These are phyloP conservation scores for Oriolus oriolus DNA, from an alignment of 2,113 vertebrate species.

Conservation along the genomic window DNA sequence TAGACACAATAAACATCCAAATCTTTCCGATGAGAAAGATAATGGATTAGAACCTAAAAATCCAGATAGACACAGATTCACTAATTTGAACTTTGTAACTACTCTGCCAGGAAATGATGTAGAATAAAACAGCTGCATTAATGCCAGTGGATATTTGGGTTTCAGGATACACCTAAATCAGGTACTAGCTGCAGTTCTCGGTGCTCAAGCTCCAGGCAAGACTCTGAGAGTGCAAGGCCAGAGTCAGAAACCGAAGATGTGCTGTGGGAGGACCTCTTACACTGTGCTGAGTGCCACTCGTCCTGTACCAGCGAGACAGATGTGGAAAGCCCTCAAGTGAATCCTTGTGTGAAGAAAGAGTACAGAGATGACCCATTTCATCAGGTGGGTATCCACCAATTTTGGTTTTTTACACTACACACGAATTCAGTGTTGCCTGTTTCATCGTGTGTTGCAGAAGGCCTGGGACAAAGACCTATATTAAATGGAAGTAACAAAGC, in stretches of 20 bases:
- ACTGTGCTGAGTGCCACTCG: conserved; percentile 92
- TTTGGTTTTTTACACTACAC: background rate
- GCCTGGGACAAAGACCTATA: background rate
- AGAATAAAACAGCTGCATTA: conserved; percentile 1
- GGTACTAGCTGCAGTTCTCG: conserved; percentile 94
- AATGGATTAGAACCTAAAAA: background rate
- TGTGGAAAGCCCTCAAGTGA: conserved; percentile 83
- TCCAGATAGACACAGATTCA: accelerated
- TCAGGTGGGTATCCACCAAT: conserved; percentile 76
- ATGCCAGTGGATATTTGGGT: conserved; percentile 48
- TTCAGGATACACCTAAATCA: conserved; percentile 88
- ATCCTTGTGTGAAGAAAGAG: conserved; percentile 86
- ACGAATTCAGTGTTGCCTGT: background rate
- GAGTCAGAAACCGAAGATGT: conserved; percentile 97
- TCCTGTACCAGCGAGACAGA: conserved; percentile 95
- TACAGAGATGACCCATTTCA: conserved; percentile 97
- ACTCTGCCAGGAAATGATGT: background rate
- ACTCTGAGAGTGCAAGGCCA: conserved; percentile 91
- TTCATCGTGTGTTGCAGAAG: background rate
- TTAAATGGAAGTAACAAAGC: background rate
- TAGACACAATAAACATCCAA: background rate
- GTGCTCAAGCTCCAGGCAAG: conserved; percentile 91
- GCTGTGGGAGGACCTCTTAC: conserved; percentile 95
- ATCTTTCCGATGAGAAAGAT: background rate
- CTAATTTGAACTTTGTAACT: background rate